Evolutionary conservation across 53 echinoderm and acorn worm species (phyloP).

Genomic region (Crossaster papposus): DNA sequence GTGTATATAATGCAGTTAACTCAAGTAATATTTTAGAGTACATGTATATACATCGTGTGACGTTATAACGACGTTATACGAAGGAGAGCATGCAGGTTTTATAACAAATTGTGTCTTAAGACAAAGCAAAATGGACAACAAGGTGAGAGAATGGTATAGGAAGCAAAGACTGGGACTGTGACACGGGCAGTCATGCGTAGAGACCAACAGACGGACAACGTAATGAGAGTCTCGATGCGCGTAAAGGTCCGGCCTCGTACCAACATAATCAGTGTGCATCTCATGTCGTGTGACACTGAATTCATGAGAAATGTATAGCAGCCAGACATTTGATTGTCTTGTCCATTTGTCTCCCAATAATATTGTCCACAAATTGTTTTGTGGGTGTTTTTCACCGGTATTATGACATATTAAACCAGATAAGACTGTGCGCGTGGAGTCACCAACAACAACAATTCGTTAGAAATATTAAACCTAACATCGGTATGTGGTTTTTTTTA

Average conservation of each 20-base stretch:
- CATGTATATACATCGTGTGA: no score
- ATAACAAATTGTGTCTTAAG: no score
- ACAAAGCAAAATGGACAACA: no score
- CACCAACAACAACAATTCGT: constrained; percentile 20
- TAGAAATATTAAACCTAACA: not conserved
- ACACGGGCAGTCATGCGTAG: not conserved
- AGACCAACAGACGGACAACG: not conserved
- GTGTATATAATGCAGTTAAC: no score
- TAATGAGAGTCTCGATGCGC: no score
- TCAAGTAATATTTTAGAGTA: no score
- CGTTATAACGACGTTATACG: no score
- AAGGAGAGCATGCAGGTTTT: no score
- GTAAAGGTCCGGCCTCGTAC: no score
- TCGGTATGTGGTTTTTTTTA: no score
- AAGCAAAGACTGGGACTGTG: not conserved
- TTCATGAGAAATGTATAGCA: not conserved
- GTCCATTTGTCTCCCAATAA: not conserved
- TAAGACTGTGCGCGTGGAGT: not conserved
- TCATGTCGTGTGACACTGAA: no score
- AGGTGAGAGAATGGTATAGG: not conserved
- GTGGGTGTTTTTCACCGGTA: not conserved
- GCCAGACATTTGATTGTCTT: not conserved
- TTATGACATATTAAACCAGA: not conserved
- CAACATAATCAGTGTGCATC: no score
- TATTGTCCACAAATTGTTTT: not conserved